A percentile compares a stretch with the other conserved stretches of the same genome.
phyloP scores from a whole-genome alignment of 37 sponge, comb jelly and placozoan species.

The Amphimedon queenslandica region DNA sequence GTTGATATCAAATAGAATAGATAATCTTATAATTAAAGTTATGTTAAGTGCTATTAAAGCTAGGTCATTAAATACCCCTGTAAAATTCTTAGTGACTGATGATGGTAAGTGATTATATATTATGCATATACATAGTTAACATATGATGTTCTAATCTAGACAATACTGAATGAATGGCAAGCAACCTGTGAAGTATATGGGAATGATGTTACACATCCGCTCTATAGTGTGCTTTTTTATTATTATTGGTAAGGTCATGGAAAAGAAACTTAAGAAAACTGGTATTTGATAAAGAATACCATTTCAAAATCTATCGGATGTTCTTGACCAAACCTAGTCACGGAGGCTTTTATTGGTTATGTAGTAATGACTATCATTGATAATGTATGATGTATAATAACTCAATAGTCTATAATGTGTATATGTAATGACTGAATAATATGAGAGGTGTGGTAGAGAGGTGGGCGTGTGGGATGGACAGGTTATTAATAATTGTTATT shows the following conservation, averaged over 20 bases:
- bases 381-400: no score
- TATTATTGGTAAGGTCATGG: background rate
- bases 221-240: background rate
- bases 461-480: no score
- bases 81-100: constrained; percentile 26
- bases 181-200: constrained; percentile 14
- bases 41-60: constrained; percentile 4
- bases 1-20: no score
- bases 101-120: no score
- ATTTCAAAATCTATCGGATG: constrained; percentile 3
- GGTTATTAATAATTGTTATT: no score
- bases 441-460: no score
- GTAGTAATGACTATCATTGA: no score
- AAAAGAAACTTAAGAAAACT: constrained; percentile 13
- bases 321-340: background rate
- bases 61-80: background rate
- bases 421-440: no score
- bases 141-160: constrained; percentile 1
- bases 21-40: background rate
- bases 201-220: constrained; percentile 2
- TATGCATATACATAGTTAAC: no score
- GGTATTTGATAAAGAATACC: background rate
- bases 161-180: constrained; percentile 12
- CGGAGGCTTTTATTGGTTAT: no score
- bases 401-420: no score